phyloP scores from a whole-genome alignment of 2,888 invertebrate species.

The Agrochola lychnidis region DNA sequence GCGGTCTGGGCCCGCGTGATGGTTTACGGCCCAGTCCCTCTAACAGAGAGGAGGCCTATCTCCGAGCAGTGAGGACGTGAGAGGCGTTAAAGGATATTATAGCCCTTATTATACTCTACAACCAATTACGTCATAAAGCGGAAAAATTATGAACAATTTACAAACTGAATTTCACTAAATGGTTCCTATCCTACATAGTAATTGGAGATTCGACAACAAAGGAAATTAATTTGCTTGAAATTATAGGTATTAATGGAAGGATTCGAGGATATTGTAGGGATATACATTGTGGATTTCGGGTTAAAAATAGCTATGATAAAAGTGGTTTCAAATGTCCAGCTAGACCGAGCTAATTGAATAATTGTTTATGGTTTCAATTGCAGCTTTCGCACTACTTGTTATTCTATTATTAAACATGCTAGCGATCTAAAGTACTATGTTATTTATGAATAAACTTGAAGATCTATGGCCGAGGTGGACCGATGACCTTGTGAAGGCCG shows the following conservation, averaged over 20 bases:
- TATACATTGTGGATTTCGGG: background rate
- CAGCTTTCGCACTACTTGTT: slow-evolving; percentile 23
- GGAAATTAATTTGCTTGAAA: background rate
- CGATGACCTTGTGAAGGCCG: background rate
- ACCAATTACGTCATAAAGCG: background rate
- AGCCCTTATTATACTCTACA: background rate
- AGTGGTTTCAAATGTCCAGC: slow-evolving; percentile 19
- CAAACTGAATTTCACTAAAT: background rate
- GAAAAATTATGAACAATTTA: slow-evolving; percentile 4
- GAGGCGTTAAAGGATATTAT: too few relatives aligned
- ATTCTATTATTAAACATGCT: background rate
- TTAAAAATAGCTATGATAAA: slow-evolving; percentile 28
- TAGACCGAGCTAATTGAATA: slow-evolving; percentile 30
- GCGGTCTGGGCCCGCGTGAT: background rate
- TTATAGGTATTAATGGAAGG: background rate
- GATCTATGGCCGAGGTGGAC: background rate
- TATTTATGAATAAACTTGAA: background rate
- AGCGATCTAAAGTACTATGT: background rate
- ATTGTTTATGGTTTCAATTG: slow-evolving; percentile 36
- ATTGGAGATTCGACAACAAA: background rate
- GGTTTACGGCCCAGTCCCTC: background rate
- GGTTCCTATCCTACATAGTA: background rate
- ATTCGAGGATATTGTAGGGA: background rate
- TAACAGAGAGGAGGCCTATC: background rate
- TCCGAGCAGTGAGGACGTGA: too few relatives aligned